phyloP scores from a whole-genome alignment of 2,888 invertebrate species.

The Doris montereyensis region DNA sequence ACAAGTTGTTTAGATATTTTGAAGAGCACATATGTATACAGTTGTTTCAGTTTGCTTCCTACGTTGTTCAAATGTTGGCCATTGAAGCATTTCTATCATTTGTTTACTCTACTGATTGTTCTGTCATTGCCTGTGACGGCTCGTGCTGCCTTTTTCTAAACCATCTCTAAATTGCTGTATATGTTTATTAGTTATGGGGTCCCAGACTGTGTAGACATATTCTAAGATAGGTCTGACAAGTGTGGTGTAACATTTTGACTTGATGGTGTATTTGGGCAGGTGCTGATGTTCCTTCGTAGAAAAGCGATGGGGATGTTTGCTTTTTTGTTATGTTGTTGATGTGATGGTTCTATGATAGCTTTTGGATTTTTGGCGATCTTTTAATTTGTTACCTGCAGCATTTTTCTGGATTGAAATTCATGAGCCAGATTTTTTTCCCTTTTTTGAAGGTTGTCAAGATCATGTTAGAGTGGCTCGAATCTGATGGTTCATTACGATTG shows the following conservation, averaged over 20 bases:
- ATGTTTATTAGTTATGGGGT: neutral
- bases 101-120: neutral
- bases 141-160: neutral
- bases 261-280: too few relatives aligned
- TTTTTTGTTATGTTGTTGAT: neutral
- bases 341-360: neutral
- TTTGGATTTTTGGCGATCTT: neutral
- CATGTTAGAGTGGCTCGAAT: neutral
- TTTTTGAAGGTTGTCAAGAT: neutral
- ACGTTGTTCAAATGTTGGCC: neutral
- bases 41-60: neutral
- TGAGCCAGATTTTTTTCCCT: neutral
- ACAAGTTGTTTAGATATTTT: neutral
- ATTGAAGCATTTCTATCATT: neutral
- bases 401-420: neutral
- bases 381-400: too few relatives aligned
- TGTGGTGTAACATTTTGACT: neutral
- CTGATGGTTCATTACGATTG: too few relatives aligned
- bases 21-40: neutral
- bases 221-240: neutral
- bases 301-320: neutral
- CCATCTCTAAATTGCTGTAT: neutral
- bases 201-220: neutral
- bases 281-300: neutral
- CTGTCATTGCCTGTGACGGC: neutral